A percentile compares a stretch with the other conserved stretches of the same genome.
These are phyloP conservation scores for Limenitis camilla DNA, from an alignment of 2,888 invertebrate species.

Conservation along the genomic window DNA sequence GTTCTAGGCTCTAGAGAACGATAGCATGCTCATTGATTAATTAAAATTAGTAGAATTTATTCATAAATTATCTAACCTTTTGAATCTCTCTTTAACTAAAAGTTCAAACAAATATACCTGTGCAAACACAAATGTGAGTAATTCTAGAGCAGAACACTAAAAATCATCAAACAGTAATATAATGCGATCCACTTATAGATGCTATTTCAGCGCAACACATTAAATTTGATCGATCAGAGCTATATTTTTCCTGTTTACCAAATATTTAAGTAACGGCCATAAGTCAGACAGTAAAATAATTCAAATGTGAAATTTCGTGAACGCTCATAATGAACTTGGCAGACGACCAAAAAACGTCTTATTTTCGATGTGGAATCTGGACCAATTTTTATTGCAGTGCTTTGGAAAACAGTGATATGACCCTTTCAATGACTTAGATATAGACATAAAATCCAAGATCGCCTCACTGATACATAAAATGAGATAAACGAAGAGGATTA, in stretches of 20 bases:
- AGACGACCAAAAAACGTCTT: conserved; percentile 73
- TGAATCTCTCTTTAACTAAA: too few species aligned
- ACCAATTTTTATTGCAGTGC: conserved; percentile 72
- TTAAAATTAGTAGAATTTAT: too few species aligned
- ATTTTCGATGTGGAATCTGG: conserved; percentile 75
- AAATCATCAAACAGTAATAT: conserved; percentile 24
- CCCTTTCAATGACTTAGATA: conserved; percentile 51
- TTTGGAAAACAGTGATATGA: conserved; percentile 64
- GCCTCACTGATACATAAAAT: neutral
- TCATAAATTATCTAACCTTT: too few species aligned
- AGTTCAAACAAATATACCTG: too few species aligned
- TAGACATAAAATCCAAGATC: conserved; percentile 4
- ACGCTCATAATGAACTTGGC: conserved; percentile 76
- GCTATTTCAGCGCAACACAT: conserved; percentile 63
- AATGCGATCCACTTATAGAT: conserved; percentile 61
- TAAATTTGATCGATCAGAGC: conserved; percentile 72
- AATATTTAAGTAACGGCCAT: conserved; percentile 75
- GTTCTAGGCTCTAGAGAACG: too few species aligned
- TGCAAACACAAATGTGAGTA: too few species aligned
- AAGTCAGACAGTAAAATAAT: conserved; percentile 75
- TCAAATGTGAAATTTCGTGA: conserved; percentile 76
- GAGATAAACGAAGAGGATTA: neutral
- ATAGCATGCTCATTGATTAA: too few species aligned
- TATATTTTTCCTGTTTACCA: conserved; percentile 75
- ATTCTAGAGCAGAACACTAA: conserved; percentile 8